Percentiles rank a stretch among this genome's conserved stretches.
Conservation (phyloP, 2,797 vertebrate genomes). For the Rhadinocentrus ornatus region DNA sequence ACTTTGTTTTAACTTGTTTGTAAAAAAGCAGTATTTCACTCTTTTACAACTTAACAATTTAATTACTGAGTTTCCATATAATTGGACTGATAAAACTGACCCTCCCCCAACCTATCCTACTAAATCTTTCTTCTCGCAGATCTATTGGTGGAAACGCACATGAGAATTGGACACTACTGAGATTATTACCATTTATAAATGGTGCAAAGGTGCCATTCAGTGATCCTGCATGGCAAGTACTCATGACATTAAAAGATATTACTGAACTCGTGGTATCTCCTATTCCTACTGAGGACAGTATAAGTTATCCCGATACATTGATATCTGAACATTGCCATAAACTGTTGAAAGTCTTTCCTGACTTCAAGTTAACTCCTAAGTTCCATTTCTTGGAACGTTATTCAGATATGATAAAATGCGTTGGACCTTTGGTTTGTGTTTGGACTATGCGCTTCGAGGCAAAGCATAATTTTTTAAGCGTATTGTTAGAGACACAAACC, state of each 20-base stretch:
- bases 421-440: slow-evolving; percentile 7
- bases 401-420: neutral
- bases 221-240: neutral
- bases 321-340: slow-evolving; percentile 1
- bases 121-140: slow-evolving; percentile 4
- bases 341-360: neutral
- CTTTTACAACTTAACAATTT: no score
- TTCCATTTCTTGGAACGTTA: slow-evolving; percentile 1
- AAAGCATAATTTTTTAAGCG: no score
- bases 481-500: no score
- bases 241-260: slow-evolving; percentile 2
- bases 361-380: neutral
- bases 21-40: no score
- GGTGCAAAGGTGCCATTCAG: slow-evolving; percentile 1
- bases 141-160: neutral
- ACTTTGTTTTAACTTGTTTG: no score
- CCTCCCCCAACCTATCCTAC: neutral
- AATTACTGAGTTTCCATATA: no score
- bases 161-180: neutral
- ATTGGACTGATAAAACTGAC: no score
- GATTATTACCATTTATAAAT: neutral
- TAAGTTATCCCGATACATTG: neutral
- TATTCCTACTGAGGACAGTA: slow-evolving; percentile 1
- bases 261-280: neutral
- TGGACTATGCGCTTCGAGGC: slow-evolving; percentile 1